Percentiles rank a stretch among this genome's conserved stretches.
Conservation (phyloP, 2,797 vertebrate genomes). For the Salmo trutta region DNA sequence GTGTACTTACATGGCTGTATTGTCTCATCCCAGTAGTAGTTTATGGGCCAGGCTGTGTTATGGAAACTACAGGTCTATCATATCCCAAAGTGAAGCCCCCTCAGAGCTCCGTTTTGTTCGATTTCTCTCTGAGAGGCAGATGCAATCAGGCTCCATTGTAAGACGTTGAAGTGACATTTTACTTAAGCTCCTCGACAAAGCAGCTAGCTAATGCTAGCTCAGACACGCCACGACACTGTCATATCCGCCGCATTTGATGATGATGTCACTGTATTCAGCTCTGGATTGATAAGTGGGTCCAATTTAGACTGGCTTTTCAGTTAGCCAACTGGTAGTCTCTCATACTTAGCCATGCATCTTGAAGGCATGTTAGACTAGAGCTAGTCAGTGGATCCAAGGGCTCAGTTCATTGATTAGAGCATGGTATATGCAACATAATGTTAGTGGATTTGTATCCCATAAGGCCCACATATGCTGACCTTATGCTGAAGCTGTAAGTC, state of each 20-base stretch:
- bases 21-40: conserved; percentile 29
- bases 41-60: conserved; percentile 11
- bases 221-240: conserved; percentile 50
- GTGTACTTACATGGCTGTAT: not conserved
- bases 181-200: conserved; percentile 49
- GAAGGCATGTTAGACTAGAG: not conserved
- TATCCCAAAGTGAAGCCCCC: not conserved
- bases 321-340: not conserved
- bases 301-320: conserved; percentile 21
- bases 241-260: conserved; percentile 15
- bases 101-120: conserved; percentile 33
- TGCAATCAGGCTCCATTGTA: conserved; percentile 51
- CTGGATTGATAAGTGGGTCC: conserved; percentile 33
- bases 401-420: not conserved
- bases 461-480: not conserved
- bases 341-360: not conserved
- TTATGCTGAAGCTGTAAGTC: not conserved
- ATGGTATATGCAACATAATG: not conserved
- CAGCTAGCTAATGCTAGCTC: conserved; percentile 29
- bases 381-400: not conserved
- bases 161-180: conserved; percentile 61
- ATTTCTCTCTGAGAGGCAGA: conserved; percentile 44
- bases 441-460: not conserved
- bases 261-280: conserved; percentile 42
- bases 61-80: conserved; percentile 14